A percentile compares a stretch with the other conserved stretches of the same genome.
Conservation (phyloP, 2,797 vertebrate species). For the Myiotriccus ornatus region DNA sequence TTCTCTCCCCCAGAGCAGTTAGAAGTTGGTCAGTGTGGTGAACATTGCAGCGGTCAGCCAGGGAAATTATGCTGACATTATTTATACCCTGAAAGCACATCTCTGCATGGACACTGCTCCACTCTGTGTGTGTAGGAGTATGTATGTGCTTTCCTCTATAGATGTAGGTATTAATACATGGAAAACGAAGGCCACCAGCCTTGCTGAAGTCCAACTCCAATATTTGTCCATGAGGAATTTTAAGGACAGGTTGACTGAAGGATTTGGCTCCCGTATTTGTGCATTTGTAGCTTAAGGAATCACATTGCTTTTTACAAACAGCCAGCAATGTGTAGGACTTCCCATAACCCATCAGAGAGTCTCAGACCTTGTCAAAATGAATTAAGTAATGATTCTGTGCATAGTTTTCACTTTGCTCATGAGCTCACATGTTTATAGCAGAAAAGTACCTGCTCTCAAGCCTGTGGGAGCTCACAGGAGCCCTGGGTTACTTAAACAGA, state of each 20-base stretch:
- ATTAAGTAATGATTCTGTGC: not conserved
- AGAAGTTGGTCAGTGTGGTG: not conserved
- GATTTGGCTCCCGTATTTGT: not conserved
- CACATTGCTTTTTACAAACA: not conserved
- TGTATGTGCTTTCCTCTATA: fast-evolving
- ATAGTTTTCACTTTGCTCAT: not conserved
- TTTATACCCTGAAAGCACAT: not conserved
- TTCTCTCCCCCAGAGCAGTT: not conserved
- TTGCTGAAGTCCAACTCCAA: not conserved
- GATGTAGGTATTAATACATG: not conserved
- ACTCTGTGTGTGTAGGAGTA: not conserved
- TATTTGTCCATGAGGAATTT: not conserved
- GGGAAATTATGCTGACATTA: not conserved
- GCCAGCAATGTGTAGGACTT: fast-evolving
- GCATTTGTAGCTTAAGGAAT: not conserved
- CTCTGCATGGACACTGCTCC: not conserved
- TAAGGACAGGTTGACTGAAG: not conserved
- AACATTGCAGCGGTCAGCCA: not conserved
- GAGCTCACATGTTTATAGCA: not conserved
- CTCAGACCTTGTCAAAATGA: not conserved
- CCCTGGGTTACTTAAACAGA: not conserved
- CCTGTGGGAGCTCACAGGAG: not conserved
- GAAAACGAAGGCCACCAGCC: not conserved
- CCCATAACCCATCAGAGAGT: not conserved
- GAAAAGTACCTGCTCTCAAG: not conserved